Base-by-base conservation (phyloP, 2,113 vertebrate species). In the Brachypodius melanocephalos region DNA sequence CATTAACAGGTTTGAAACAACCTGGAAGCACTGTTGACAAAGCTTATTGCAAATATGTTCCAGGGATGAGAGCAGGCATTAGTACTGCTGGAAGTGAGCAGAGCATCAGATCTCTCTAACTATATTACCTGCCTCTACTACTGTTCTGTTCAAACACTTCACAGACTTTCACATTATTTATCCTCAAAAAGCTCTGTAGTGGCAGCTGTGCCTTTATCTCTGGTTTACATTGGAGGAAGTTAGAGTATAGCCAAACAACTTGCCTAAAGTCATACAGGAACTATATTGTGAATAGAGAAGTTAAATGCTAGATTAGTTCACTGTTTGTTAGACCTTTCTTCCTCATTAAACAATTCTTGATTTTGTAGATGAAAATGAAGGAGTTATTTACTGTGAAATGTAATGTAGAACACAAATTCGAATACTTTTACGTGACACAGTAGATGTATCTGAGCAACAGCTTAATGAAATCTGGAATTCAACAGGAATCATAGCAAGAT, bases 1-100 rank as follows among this genome's bases (percentile, higher is more conserved):
- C 71, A 88, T 95, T 91, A 94, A 58, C 7, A 2, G 31, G 10
- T 78, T 92, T 89, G 80, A 94, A 94, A 66, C 54, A 88, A 89
- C 61, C 54, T 75, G 34, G 32, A 87, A 88, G 66, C 43, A 16
- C n/a, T 83, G 67, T 90, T 94, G 75, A 83, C 75, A 95, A 66
- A 95, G 57, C 73, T 92, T 84, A 75, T 74, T 66, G 34, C 58
- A 88, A 90, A 71, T 73, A 89, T 8, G 46, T 61, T 76, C 38
- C 49, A 72, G 71, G 79, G 67, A 57, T 54, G 66, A 95, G 62
- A 69, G 54, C 55, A 74, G 77, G 46, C 4, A 0, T 63, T 43
- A 63, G 8, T 26, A 4, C 21, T 38, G 45, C 49, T 85, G 66
- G 28, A 85, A 94, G n/a, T 51, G 18, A 73, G 40, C 16, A 82